Percentiles rank a stretch among this genome's conserved stretches.
Conservation (phyloP, 2,888 invertebrate genomes). For the Lordiphosa andalusiaca region DNA sequence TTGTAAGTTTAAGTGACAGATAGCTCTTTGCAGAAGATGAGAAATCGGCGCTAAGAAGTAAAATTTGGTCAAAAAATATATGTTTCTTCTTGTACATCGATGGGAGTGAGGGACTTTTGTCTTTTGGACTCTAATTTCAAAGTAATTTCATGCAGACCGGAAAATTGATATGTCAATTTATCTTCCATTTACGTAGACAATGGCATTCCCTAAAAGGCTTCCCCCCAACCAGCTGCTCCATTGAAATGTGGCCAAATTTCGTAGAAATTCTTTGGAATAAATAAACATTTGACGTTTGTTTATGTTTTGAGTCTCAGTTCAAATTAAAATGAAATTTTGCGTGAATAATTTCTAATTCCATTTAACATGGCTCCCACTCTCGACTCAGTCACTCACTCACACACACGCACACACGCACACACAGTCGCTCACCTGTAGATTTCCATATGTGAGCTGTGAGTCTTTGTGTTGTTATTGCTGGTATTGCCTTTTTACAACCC, state of each 20-base stretch:
- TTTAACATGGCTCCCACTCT: conserved; percentile 29
- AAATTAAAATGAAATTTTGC: conserved; percentile 29
- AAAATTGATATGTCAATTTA: neutral
- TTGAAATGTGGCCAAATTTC: neutral
- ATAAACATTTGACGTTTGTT: conserved; percentile 9
- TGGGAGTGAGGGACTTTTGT: too few species aligned
- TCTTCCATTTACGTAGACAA: neutral
- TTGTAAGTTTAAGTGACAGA: too few species aligned
- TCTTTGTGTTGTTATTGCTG: conserved; percentile 42
- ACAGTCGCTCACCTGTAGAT: conserved; percentile 15
- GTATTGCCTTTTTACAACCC: conserved; percentile 50
- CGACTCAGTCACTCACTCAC: conserved; percentile 12
- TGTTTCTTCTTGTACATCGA: too few species aligned
- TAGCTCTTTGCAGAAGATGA: too few species aligned
- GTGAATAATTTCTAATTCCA: conserved; percentile 54
- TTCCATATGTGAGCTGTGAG: conserved; percentile 39
- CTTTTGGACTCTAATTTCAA: too few species aligned
- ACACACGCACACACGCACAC: conserved; percentile 14
- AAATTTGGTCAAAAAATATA: too few species aligned
- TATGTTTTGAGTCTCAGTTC: conserved; percentile 10
- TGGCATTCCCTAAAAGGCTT: too few species aligned
- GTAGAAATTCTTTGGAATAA: conserved; percentile 4
- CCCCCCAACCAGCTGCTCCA: too few species aligned
- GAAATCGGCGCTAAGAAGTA: too few species aligned
- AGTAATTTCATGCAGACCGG: too few species aligned